These are phyloP conservation scores for Tenthredo amoena DNA, from an alignment of 2,888 invertebrate genomes.

Conservation along the genomic window DNA sequence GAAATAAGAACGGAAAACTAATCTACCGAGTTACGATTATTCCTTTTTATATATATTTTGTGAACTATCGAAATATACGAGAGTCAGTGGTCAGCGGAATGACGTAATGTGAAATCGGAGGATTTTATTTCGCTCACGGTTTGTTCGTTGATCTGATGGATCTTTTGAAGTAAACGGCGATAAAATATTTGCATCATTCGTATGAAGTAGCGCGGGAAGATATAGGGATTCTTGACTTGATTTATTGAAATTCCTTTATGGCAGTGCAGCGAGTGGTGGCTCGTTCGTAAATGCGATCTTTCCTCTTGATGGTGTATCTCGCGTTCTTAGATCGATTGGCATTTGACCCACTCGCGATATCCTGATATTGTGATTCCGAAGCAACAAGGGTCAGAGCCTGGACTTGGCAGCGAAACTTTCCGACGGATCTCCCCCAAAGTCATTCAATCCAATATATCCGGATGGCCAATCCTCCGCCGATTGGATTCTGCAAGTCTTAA, in stretches of 20 bases:
- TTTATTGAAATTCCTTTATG: conserved; percentile 51
- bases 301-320: background rate
- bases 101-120: background rate
- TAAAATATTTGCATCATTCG: conserved; percentile 46
- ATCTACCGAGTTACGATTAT: background rate
- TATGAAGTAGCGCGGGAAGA: conserved; percentile 17
- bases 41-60: background rate
- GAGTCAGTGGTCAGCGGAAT: background rate
- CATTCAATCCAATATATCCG: conserved; percentile 39
- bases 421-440: background rate
- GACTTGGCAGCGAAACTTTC: conserved; percentile 8
- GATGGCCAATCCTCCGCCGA: conserved; percentile 41
- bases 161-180: conserved; percentile 34
- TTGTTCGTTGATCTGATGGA: background rate
- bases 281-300: conserved; percentile 38
- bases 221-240: conserved; percentile 41
- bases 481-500: conserved; percentile 38
- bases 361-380: conserved; percentile 46
- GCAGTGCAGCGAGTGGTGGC: conserved; percentile 44
- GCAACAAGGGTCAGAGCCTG: conserved; percentile 35
- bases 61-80: background rate
- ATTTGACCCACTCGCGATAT: conserved; percentile 34
- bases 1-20: background rate
- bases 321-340: conserved; percentile 39
- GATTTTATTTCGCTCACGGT: background rate